These are phyloP conservation scores for Drosophila nebulosa DNA, from an alignment of 1,140 invertebrate species.

Conservation along the genomic window DNA sequence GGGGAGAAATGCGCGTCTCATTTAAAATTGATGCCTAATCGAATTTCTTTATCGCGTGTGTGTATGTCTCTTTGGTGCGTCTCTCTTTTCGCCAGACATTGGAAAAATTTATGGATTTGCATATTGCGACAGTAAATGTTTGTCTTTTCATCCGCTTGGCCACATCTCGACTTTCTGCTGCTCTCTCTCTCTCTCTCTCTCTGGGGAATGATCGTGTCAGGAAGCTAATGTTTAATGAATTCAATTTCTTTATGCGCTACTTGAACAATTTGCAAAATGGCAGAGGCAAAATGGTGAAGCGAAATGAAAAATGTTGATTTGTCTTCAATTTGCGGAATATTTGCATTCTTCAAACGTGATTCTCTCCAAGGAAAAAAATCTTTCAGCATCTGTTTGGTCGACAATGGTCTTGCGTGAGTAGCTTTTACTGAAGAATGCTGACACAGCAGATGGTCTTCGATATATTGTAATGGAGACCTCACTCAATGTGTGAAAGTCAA, in stretches of 20 bases:
- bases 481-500: conserved; percentile 26
- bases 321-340: neutral
- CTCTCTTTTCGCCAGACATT: conserved; percentile 9
- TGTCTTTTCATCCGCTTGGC: conserved; percentile 18
- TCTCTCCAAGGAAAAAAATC: conserved; percentile 9
- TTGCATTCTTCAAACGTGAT: neutral
- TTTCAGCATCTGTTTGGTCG: neutral
- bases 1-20: conserved; percentile 67
- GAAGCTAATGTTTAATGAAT: conserved; percentile 80
- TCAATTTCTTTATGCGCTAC: conserved; percentile 79
- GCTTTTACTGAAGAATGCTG: conserved; percentile 11
- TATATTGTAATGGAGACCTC: conserved; percentile 34
- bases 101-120: conserved; percentile 71
- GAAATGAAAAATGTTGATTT: conserved; percentile 37
- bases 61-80: conserved; percentile 53
- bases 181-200: neutral
- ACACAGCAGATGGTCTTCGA: neutral
- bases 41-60: conserved; percentile 80
- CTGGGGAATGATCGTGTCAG: conserved; percentile 57
- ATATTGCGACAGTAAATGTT: conserved; percentile 77
- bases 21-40: conserved; percentile 80
- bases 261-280: conserved; percentile 17
- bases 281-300: neutral
- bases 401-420: conserved; percentile 26
- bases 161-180: no score